Evolutionary conservation across 2,113 vertebrate genomes (phyloP), one percentile per base, ranked within the genome.

Genomic region (Rhinoderma darwinii): DNA sequence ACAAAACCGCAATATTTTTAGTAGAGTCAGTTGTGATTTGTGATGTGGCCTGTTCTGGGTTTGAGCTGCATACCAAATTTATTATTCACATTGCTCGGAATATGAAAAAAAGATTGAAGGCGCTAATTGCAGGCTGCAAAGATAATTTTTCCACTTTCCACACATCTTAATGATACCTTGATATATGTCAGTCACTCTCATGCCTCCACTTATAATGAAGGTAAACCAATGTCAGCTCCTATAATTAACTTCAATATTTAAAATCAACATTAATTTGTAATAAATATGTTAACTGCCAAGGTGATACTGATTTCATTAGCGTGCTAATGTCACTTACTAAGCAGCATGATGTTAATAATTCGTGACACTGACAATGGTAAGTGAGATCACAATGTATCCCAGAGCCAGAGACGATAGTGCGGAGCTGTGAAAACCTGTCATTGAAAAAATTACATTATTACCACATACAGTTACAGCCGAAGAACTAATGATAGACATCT

Each of bases 221-320:
- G 78, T 32, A 61, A 70, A 75, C 30, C 79, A 82, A 43, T 87
- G 68, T 87, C 86, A 87, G 86, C 79, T 87, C 86, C 86, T 87
- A 87, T 82, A 87, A 87, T 87, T 82, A 87, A 87, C 86, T 74
- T 87, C 86, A 87, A 87, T 87, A 87, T 87, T 87, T 82, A 61
- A 87, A 87, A 87, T 87, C 78, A 87, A 87, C 86, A 87, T 87
- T 80, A 87, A 87, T 82, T 86, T 87, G 86, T 87, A 87, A 87
- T 82, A 87, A 86, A 86, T 86, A 86, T 82, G 85, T 86, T 86
- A 81, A 86, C 85, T 82, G 85, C 85, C 85, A 74, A 82, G 85
- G 85, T 82, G 77, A 81, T 74, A 70, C 85, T 44, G 77, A 82
- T 82, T 86, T 86, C 63, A 86, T 86, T 81, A 86, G 63, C 63